A percentile compares a stretch with the other conserved stretches of the same genome.
Evolutionary conservation across 2,113 vertebrate species (phyloP).

Genomic region (Phylloscopus whistleri): DNA sequence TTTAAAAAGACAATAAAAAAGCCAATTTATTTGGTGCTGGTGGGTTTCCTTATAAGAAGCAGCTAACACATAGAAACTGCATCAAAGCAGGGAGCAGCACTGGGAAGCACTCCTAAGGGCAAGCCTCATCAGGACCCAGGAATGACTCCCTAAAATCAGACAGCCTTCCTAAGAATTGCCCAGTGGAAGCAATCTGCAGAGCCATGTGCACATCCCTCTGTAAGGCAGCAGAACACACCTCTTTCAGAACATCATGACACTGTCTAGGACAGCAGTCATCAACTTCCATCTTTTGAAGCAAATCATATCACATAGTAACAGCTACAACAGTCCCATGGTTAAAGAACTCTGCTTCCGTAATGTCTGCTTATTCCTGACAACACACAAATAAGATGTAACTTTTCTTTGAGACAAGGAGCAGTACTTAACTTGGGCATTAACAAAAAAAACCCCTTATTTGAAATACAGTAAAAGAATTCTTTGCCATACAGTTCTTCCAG

Average conservation of each 20-base stretch:
- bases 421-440: not conserved
- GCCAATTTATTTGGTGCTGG: not conserved
- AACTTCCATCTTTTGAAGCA: not conserved
- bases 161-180: not conserved
- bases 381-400: not conserved
- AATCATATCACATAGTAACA: not conserved
- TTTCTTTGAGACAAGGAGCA: not conserved
- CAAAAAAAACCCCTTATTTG: not conserved
- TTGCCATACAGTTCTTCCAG: not conserved
- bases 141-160: not conserved
- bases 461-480: not conserved
- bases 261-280: not conserved
- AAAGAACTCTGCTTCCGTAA: not conserved
- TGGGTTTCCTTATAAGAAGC: not conserved
- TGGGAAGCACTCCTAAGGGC: not conserved
- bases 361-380: not conserved
- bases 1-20: not conserved
- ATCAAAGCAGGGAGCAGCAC: not conserved
- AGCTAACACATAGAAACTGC: rapidly evolving
- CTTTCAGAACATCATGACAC: not conserved
- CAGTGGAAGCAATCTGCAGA: not conserved
- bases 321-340: not conserved
- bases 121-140: not conserved
- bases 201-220: too few relatives aligned
- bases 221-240: not conserved